Evolutionary conservation across 2,888 invertebrate genomes (phyloP).

Genomic region (Mythimna loreyi): DNA sequence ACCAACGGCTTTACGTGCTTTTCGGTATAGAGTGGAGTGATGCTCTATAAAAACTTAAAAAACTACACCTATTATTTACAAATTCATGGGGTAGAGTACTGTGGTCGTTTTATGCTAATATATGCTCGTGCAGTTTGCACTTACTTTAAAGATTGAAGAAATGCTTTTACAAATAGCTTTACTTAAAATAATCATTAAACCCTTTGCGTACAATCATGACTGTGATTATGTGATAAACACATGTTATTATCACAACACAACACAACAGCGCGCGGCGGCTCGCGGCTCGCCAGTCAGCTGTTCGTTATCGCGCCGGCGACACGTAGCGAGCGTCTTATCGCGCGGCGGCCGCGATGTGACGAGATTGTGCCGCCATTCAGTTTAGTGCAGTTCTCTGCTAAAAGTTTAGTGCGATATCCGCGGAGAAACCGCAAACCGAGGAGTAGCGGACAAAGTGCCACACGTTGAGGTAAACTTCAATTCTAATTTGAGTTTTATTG

Average conservation of each 20-base stretch:
- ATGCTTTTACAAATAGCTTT: neutral
- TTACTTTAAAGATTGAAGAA: neutral
- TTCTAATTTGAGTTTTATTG: conserved; percentile 23
- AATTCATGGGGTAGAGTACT: too few species aligned
- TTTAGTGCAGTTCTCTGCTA: neutral
- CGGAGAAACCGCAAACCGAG: conserved; percentile 1
- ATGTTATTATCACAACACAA: conserved; percentile 9
- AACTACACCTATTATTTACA: too few species aligned
- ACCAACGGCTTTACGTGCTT: too few species aligned
- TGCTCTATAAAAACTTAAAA: too few species aligned
- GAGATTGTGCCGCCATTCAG: too few species aligned
- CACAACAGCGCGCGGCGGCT: conserved; percentile 1
- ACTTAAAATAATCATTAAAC: neutral
- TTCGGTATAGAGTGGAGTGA: too few species aligned
- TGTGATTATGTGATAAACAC: conserved; percentile 4
- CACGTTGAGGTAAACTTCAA: conserved; percentile 47
- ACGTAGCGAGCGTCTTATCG: conserved; percentile 49
- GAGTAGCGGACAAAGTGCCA: neutral
- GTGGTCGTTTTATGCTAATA: too few species aligned
- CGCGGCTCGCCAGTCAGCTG: conserved; percentile 64
- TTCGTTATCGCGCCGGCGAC: conserved; percentile 58
- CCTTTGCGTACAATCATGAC: conserved; percentile 4
- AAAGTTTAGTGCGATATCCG: neutral
- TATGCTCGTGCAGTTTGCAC: too few species aligned
- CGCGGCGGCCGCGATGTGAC: conserved; percentile 1